Percentiles rank a stretch among this genome's conserved stretches.
phyloP scores from a whole-genome alignment of 2,888 invertebrate species.

The Junonia oenone region DNA sequence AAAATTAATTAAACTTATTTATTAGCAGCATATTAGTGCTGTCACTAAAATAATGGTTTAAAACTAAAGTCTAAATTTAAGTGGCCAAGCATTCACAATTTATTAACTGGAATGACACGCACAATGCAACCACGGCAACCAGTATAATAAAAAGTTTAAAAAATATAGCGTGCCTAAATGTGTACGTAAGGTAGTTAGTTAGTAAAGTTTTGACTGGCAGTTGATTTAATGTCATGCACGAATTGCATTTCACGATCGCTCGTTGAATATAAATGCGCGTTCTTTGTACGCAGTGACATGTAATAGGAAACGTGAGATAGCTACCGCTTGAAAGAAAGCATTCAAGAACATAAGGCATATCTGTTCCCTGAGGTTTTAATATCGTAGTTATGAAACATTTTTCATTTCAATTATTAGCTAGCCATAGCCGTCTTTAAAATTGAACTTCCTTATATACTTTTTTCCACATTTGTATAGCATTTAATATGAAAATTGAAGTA shows the following conservation, averaged over 20 bases:
- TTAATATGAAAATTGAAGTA: background rate
- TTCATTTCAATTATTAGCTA: background rate
- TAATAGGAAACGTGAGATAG: constrained; percentile 39
- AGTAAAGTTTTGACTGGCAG: constrained; percentile 34
- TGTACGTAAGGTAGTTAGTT: background rate
- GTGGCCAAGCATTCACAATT: no score
- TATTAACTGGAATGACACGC: no score
- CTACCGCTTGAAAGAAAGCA: constrained; percentile 19
- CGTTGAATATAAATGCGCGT: constrained; percentile 48
- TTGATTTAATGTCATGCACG: constrained; percentile 60
- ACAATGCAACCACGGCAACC: no score
- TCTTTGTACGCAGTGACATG: constrained; percentile 42
- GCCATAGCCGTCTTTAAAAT: background rate
- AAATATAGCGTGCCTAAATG: background rate
- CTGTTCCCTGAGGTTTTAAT: background rate
- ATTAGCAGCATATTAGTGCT: no score
- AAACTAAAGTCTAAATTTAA: no score
- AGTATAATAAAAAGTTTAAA: background rate
- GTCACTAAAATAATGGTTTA: no score
- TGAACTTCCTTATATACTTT: background rate
- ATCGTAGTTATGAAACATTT: background rate
- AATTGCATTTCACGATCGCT: constrained; percentile 36
- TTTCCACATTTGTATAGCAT: background rate
- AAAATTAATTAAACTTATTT: no score
- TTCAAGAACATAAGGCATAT: constrained; percentile 5